phyloP scores from a whole-genome alignment of 2,888 invertebrate genomes.

The Apotomis capreana region DNA sequence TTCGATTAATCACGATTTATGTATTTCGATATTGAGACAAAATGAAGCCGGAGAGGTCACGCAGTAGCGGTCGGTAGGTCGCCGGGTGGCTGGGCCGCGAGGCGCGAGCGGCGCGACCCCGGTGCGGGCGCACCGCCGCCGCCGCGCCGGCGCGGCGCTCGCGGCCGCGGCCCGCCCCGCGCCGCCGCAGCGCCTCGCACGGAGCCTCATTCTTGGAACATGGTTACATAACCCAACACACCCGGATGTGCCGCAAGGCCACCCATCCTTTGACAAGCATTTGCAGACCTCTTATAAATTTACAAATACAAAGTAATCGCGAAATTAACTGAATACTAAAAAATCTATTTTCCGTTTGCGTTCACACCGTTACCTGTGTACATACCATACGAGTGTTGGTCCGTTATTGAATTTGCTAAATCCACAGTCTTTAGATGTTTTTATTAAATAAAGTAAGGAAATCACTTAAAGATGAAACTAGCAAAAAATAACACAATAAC shows the following conservation, averaged over 20 bases:
- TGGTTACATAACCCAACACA: conserved; percentile 65
- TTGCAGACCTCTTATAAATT: conserved; percentile 51
- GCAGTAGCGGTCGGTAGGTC: conserved; percentile 31
- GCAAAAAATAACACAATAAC: too few relatives aligned
- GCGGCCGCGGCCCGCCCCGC: conserved; percentile 37
- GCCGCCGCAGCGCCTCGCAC: conserved; percentile 42
- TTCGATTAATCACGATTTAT: conserved; percentile 20
- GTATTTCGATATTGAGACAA: conserved; percentile 5
- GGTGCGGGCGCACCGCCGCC: conserved; percentile 33
- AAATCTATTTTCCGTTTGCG: not conserved
- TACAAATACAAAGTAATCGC: not conserved
- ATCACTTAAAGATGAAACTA: too few relatives aligned
- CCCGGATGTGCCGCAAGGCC: conserved; percentile 77
- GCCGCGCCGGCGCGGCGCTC: conserved; percentile 38
- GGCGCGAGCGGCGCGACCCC: conserved; percentile 18
- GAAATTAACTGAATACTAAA: not conserved
- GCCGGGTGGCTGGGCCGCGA: conserved; percentile 41
- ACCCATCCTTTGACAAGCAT: conserved; percentile 56
- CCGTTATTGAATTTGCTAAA: too few relatives aligned
- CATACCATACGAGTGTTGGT: too few relatives aligned
- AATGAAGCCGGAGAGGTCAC: conserved; percentile 16
- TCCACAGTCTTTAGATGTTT: too few relatives aligned
- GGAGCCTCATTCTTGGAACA: conserved; percentile 54
- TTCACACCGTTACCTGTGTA: too few relatives aligned
- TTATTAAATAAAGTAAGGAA: too few relatives aligned